A percentile compares a stretch with the other conserved stretches of the same genome.
phyloP scores from a whole-genome alignment of 2,113 vertebrate genomes.

The Onychostruthus taczanowskii region DNA sequence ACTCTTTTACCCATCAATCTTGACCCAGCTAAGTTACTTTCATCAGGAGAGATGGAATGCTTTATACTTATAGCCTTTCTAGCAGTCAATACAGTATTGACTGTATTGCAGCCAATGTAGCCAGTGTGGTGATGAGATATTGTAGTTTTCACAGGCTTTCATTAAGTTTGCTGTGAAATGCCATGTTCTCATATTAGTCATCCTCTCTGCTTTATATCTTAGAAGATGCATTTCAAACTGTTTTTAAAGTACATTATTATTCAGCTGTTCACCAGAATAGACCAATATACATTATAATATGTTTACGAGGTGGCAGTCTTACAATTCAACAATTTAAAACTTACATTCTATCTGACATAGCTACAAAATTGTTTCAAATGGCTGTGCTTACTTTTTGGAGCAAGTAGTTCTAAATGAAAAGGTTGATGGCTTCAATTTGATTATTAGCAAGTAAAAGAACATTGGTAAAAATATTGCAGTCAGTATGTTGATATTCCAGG shows the following conservation, averaged over 20 bases:
- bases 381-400: conserved; percentile 48
- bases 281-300: conserved; percentile 62
- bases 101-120: conserved; percentile 37
- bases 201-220: conserved; percentile 48
- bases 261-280: conserved; percentile 61
- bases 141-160: conserved; percentile 46
- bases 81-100: conserved; percentile 8
- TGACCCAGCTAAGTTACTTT: conserved; percentile 13
- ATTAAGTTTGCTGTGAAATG: conserved; percentile 60
- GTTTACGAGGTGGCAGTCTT: conserved; percentile 43
- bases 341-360: conserved; percentile 42
- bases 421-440: conserved; percentile 63
- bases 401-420: conserved; percentile 56
- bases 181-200: conserved; percentile 60
- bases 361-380: conserved; percentile 65
- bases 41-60: conserved; percentile 30
- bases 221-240: conserved; percentile 59
- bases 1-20: conserved; percentile 7
- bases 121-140: conserved; percentile 47
- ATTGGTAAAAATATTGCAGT: conserved; percentile 33
- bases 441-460: conserved; percentile 61
- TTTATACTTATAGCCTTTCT: conserved; percentile 28
- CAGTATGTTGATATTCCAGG: conserved; percentile 29
- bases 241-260: conserved; percentile 67
- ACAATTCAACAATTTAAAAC: conserved; percentile 59